Evolutionary conservation across 2,888 invertebrate species (phyloP).

Genomic region (Apeira syringaria): DNA sequence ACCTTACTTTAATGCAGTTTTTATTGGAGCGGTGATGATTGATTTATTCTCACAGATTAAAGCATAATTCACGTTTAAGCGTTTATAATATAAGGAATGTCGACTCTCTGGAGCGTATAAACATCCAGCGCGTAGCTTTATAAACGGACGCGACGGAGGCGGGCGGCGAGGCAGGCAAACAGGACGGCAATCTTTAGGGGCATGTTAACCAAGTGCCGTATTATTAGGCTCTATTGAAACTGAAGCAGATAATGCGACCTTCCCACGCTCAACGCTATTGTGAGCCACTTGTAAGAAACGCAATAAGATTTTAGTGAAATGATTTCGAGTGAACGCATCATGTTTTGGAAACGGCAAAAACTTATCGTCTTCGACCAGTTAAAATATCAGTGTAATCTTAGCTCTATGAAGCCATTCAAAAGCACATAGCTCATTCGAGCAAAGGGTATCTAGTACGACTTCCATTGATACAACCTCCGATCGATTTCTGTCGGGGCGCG

Average conservation of each 20-base stretch:
- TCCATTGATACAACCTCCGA: background rate
- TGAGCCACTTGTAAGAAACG: slow-evolving; percentile 34
- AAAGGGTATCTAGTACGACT: background rate
- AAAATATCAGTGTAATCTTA: too few relatives aligned
- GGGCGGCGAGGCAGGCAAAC: too few relatives aligned
- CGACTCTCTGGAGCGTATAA: slow-evolving; percentile 21
- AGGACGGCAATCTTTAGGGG: slow-evolving; percentile 32
- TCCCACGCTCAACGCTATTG: slow-evolving; percentile 53
- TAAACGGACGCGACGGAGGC: slow-evolving; percentile 8
- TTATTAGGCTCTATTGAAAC: slow-evolving; percentile 43
- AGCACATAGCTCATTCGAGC: slow-evolving; percentile 4
- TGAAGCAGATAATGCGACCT: slow-evolving; percentile 47
- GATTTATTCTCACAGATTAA: background rate
- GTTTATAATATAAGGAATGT: slow-evolving; percentile 15
- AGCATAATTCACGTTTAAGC: slow-evolving; percentile 2
- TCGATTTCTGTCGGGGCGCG: background rate
- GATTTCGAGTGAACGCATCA: slow-evolving; percentile 13
- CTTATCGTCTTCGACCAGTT: too few relatives aligned
- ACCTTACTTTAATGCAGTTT: slow-evolving; percentile 1
- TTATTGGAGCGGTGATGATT: slow-evolving; percentile 2
- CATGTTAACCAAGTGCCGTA: slow-evolving; percentile 38
- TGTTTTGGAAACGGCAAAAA: slow-evolving; percentile 11
- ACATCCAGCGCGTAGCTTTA: slow-evolving; percentile 11
- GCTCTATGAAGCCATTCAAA: background rate
- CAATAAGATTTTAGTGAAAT: slow-evolving; percentile 19